phyloP scores from a whole-genome alignment of 2,797 vertebrate genomes.

The Phalloptychus januarius region DNA sequence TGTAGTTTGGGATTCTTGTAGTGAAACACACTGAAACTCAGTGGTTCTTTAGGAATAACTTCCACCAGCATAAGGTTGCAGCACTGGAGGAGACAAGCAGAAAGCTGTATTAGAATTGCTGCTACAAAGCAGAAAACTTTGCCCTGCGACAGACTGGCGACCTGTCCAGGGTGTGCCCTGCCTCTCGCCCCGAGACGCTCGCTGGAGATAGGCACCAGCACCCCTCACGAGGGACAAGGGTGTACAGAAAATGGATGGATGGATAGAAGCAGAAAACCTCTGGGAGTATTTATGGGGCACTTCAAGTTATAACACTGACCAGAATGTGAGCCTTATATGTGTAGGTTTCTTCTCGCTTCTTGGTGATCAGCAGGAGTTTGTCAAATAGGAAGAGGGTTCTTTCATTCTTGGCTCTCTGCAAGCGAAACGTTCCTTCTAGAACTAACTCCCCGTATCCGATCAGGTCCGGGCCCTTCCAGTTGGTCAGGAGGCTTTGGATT shows the following conservation, averaged over 20 bases:
- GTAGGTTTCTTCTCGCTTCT: constrained; percentile 94
- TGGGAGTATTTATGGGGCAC: constrained; percentile 5
- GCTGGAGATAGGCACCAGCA: too few species aligned
- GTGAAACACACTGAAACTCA: constrained; percentile 98
- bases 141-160: too few species aligned
- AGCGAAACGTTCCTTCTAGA: constrained; percentile 94
- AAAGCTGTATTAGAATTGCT: constrained; percentile 7
- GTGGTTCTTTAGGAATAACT: constrained; percentile 94
- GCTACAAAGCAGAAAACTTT: background rate
- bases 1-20: constrained; percentile 99
- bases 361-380: constrained; percentile 95
- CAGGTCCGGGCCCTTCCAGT: constrained; percentile 98
- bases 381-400: constrained; percentile 96
- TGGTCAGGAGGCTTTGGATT: constrained; percentile 96
- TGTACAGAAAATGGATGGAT: too few species aligned
- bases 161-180: too few species aligned
- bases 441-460: constrained; percentile 96
- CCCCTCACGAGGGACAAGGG: too few species aligned
- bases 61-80: constrained; percentile 99
- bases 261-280: too few species aligned
- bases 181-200: too few species aligned
- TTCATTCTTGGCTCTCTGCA: constrained; percentile 97
- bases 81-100: constrained; percentile 80
- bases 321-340: constrained; percentile 97
- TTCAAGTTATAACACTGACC: constrained; percentile 76